phyloP scores from a whole-genome alignment of 2,888 invertebrate genomes.

The Drosophila fungiperda region DNA sequence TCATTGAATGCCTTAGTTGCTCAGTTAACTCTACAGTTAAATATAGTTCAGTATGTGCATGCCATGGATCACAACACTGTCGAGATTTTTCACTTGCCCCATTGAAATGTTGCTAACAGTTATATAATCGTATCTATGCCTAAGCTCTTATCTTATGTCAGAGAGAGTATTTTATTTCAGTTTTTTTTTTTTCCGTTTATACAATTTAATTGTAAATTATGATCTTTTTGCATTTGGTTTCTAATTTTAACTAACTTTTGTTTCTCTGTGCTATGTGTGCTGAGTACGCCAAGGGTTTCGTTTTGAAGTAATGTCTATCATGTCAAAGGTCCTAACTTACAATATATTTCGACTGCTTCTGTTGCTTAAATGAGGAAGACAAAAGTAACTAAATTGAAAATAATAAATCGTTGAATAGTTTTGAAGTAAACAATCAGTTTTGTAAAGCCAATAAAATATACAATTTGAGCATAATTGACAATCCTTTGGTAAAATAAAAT shows the following conservation, averaged over 20 bases:
- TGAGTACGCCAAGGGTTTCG: conserved; percentile 44
- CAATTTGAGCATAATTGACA: not conserved
- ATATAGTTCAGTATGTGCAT: conserved; percentile 73
- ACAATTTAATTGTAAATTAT: conserved; percentile 76
- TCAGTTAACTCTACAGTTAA: conserved; percentile 43
- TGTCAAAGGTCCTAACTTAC: conserved; percentile 84
- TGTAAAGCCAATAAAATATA: not conserved
- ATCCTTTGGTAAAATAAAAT: not conserved
- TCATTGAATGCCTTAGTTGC: conserved; percentile 41
- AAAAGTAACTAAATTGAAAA: not conserved
- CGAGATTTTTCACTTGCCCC: conserved; percentile 76
- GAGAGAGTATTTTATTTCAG: conserved; percentile 24
- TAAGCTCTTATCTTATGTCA: conserved; percentile 49
- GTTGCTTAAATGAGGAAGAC: conserved; percentile 8
- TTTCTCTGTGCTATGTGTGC: conserved; percentile 47
- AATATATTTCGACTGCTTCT: conserved; percentile 72
- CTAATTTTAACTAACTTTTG: conserved; percentile 56
- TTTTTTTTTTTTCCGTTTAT: conserved; percentile 44
- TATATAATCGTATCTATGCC: conserved; percentile 45
- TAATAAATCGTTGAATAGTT: not conserved
- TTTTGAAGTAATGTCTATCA: conserved; percentile 37
- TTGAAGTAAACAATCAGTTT: conserved; percentile 1
- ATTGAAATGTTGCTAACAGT: conserved; percentile 60
- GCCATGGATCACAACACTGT: conserved; percentile 84
- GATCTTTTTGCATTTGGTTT: conserved; percentile 52